These are phyloP conservation scores for Chrysocyon brachyurus DNA, from an alignment of 2,797 vertebrate species.

Conservation along the genomic window DNA sequence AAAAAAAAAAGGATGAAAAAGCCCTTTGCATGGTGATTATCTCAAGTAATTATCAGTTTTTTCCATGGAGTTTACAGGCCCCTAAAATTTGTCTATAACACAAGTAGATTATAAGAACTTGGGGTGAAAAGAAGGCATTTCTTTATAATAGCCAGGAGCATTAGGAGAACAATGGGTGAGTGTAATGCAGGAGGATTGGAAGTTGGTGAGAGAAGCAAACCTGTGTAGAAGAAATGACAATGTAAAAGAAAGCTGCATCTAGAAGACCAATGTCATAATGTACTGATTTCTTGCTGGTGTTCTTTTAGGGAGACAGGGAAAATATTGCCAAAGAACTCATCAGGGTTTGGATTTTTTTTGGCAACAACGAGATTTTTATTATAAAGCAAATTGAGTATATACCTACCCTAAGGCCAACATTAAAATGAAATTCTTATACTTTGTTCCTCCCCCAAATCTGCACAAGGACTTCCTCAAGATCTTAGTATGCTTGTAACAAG, in stretches of 20 bases:
- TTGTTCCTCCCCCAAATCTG: neutral
- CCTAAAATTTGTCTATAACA: neutral
- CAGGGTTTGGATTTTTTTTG: neutral
- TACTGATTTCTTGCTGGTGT: neutral
- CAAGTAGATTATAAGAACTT: neutral
- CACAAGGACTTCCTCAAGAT: neutral
- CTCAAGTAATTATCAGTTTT: neutral
- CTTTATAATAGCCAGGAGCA: neutral
- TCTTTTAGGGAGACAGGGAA: neutral
- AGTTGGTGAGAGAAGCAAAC: neutral
- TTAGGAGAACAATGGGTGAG: neutral
- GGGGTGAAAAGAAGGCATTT: neutral
- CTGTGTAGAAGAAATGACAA: neutral
- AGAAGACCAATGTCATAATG: neutral
- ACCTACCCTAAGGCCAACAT: neutral
- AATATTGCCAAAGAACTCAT: neutral
- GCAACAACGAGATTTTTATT: neutral
- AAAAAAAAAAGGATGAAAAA: neutral
- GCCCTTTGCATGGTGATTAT: neutral
- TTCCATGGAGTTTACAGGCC: neutral
- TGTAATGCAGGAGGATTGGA: neutral
- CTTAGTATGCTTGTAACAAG: slow-evolving; percentile 28
- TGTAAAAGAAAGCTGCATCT: neutral
- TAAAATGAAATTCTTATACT: neutral
- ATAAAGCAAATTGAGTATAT: neutral